Conservation (phyloP, 2,113 vertebrate species). For the Sinocyclocheilus grahami region DNA sequence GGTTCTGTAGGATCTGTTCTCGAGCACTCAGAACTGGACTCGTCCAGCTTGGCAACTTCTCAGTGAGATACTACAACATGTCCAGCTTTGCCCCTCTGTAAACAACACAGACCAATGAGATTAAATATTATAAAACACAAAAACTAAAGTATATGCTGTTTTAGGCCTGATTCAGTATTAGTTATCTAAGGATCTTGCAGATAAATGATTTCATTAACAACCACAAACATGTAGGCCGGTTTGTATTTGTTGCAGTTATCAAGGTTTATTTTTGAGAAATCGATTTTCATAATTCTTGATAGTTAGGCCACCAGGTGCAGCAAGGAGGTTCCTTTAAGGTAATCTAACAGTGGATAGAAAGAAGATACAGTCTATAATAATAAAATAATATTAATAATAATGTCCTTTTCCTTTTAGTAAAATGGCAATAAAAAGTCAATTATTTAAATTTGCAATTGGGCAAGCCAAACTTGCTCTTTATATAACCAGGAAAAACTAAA, state of each 20-base stretch:
- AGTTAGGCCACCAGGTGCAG: background rate
- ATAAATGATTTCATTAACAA: background rate
- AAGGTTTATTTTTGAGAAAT: background rate
- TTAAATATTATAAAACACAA: background rate
- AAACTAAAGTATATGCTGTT: background rate
- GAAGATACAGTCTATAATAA: background rate
- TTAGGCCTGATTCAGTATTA: background rate
- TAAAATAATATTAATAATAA: too few relatives aligned
- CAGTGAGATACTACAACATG: constrained; percentile 20
- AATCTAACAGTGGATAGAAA: background rate
- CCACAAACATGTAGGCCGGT: background rate
- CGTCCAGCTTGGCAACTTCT: constrained; percentile 75
- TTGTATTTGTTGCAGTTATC: background rate
- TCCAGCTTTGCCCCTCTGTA: constrained; percentile 56
- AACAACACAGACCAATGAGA: background rate
- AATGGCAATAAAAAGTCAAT: too few relatives aligned
- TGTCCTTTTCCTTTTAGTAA: too few relatives aligned
- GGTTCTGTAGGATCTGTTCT: constrained; percentile 54
- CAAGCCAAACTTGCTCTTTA: too few relatives aligned
- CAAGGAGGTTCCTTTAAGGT: background rate
- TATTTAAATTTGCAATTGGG: too few relatives aligned
- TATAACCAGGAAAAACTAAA: too few relatives aligned
- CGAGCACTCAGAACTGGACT: constrained; percentile 61
- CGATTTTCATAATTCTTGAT: too few relatives aligned
- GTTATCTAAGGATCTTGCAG: background rate